Evolutionary conservation across 2,888 invertebrate genomes (phyloP), one percentile per base, ranked within the genome.

Genomic region (Conistra vaccinii): DNA sequence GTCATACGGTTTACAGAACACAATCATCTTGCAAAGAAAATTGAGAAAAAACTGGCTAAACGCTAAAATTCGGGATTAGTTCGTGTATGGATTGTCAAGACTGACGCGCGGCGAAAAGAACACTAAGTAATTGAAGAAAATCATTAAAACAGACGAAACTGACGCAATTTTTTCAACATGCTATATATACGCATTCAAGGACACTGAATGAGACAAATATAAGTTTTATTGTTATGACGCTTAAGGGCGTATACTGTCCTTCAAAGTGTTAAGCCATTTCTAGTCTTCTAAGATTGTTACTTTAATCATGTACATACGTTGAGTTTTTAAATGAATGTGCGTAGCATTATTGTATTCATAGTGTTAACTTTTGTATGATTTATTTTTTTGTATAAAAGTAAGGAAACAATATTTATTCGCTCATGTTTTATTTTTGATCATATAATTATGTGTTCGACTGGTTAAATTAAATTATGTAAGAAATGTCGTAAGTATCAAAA

Each of bases 1-100:
- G 26, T 86, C 17, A 29, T 86, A 10, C 60, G 57, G 10, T 73
- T 65, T 57, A 81, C 85, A 3, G 62, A 72, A 4, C 88, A 88
- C 66, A 85, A 85, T 51, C 88, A 88, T 69, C 14, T 14, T 72
- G 14, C 23, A 66, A 51, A 23, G 2, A 70, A 35, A 70, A 48
- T 14, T n/a, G 6, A 9, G n/a, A 9, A 39, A n/a, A 35, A 10
- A 62, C n/a, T n/a, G n/a, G 17, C 9, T n/a, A 9, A n/a, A 39
- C 14, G 17, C 3, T 32, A 32, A 23, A 23, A 32, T 58, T 26
- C 20, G 20, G 7, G n/a, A 35, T 35, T 67, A 12, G 12, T 35
- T 17, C 4, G 12, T 67, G 20, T 20, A 12, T 20, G 12, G 7
- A 57, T 26, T 32, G 10, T 10, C n/a, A 20, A 20, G 3, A 20